Percentiles rank a stretch among this genome's conserved stretches.
Conservation (phyloP, 2,797 vertebrate genomes). For the Neomorphus geoffroyi region DNA sequence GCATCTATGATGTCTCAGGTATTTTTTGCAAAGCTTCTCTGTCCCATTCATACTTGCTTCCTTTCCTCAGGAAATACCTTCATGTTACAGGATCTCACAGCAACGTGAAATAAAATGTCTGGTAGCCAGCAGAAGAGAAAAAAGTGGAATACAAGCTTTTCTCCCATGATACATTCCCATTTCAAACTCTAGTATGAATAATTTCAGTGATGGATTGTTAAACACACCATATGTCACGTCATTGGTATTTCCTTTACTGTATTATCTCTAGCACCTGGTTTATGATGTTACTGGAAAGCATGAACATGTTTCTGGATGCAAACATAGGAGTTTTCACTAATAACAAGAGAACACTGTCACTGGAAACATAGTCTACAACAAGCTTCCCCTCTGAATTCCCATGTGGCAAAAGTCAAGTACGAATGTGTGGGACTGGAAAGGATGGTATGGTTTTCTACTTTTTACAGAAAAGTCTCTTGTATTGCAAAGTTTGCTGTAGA, state of each 20-base stretch:
- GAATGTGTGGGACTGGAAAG: not conserved
- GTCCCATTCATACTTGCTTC: not conserved
- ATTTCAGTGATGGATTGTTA: slow-evolving; percentile 10
- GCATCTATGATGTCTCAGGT: not conserved
- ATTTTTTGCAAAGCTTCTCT: slow-evolving; percentile 1
- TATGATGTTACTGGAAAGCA: slow-evolving; percentile 36
- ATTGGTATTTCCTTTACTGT: slow-evolving; percentile 15
- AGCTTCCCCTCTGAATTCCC: not conserved
- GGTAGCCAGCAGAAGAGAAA: slow-evolving; percentile 6
- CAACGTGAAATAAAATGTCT: slow-evolving; percentile 29
- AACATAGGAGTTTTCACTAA: not conserved
- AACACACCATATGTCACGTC: not conserved
- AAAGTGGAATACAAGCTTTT: not conserved
- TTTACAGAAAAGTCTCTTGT: not conserved
- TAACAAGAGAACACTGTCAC: not conserved
- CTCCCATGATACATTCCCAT: not conserved
- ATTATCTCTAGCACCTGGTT: slow-evolving; percentile 49
- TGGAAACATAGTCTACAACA: not conserved
- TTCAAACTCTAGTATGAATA: not conserved
- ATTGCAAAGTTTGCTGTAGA: not conserved
- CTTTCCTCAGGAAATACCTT: slow-evolving; percentile 45
- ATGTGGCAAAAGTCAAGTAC: not conserved
- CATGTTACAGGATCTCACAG: slow-evolving; percentile 22
- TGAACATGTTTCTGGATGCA: not conserved
- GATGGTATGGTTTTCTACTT: not conserved